These are phyloP conservation scores for Scaptodrosophila lebanonensis DNA, from an alignment of 1,140 invertebrate species.

Conservation along the genomic window DNA sequence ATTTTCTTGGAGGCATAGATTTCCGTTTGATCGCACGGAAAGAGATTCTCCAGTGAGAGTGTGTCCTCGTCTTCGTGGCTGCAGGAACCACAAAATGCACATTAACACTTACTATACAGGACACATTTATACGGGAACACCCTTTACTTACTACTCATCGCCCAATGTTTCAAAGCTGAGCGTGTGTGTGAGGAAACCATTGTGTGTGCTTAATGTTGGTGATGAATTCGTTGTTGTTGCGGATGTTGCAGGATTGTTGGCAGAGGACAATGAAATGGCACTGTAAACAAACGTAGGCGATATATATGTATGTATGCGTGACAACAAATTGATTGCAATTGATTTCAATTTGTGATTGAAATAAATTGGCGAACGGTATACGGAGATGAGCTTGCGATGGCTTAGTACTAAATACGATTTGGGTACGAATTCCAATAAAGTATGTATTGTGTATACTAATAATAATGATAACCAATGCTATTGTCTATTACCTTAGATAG, in stretches of 20 bases:
- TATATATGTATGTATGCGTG: too few species aligned
- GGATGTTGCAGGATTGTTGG: slow-evolving; percentile 27
- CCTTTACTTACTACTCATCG: slow-evolving; percentile 74
- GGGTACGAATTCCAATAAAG: too few species aligned
- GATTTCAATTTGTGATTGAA: too few species aligned
- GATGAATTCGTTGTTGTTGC: slow-evolving; percentile 34
- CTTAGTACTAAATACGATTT: too few species aligned
- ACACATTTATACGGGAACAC: not conserved
- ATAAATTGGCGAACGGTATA: too few species aligned
- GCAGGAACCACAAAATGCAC: not conserved
- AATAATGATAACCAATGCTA: too few species aligned
- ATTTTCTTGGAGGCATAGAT: slow-evolving; percentile 74
- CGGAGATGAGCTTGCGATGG: too few species aligned
- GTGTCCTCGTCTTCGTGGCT: slow-evolving; percentile 75
- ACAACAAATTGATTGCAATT: too few species aligned
- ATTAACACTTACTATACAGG: too few species aligned
- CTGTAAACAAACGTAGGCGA: slow-evolving; percentile 40
- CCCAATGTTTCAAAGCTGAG: slow-evolving; percentile 63
- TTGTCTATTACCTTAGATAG: too few species aligned
- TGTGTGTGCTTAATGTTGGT: slow-evolving; percentile 47
- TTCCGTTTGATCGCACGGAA: slow-evolving; percentile 74
- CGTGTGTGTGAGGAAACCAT: slow-evolving; percentile 62
- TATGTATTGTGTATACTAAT: too few species aligned
- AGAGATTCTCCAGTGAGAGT: slow-evolving; percentile 68
- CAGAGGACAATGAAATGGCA: slow-evolving; percentile 59